A percentile compares a stretch with the other conserved stretches of the same genome.
Evolutionary conservation across 1,140 invertebrate genomes (phyloP).

Genomic region (Zophobas morio): DNA sequence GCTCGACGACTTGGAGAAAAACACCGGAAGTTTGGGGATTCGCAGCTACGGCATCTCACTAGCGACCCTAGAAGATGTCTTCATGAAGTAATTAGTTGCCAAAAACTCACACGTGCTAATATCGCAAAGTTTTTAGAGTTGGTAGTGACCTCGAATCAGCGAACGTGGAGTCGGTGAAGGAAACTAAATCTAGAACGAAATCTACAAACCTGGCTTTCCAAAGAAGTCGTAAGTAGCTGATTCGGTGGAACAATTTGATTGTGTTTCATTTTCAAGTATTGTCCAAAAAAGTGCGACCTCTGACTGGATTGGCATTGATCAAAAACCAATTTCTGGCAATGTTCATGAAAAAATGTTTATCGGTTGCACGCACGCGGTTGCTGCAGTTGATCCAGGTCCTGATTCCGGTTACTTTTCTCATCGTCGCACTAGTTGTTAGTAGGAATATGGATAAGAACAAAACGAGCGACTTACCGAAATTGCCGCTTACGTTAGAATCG

Average conservation of each 20-base stretch:
- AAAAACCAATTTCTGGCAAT: conserved; percentile 76
- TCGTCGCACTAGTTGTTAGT: conserved; percentile 72
- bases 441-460: conserved; percentile 66
- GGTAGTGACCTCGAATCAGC: conserved; percentile 63
- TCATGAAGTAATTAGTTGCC: conserved; percentile 79
- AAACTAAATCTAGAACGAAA: background rate
- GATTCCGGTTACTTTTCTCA: conserved; percentile 74
- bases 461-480: conserved; percentile 67
- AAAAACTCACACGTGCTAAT: conserved; percentile 34
- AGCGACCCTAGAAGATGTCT: conserved; percentile 93
- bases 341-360: conserved; percentile 74
- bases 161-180: background rate
- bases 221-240: background rate
- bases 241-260: too few species aligned
- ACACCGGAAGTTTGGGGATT: conserved; percentile 77
- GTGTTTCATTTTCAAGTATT: conserved; percentile 51
- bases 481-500: conserved; percentile 63
- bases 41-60: conserved; percentile 79
- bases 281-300: conserved; percentile 23
- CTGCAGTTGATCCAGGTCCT: conserved; percentile 72
- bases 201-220: background rate
- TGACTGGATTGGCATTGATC: conserved; percentile 67
- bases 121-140: conserved; percentile 64
- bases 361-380: conserved; percentile 72
- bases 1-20: conserved; percentile 79